Base-by-base conservation (phyloP, 2,888 invertebrate species). In the Cepaea hortensis region DNA sequence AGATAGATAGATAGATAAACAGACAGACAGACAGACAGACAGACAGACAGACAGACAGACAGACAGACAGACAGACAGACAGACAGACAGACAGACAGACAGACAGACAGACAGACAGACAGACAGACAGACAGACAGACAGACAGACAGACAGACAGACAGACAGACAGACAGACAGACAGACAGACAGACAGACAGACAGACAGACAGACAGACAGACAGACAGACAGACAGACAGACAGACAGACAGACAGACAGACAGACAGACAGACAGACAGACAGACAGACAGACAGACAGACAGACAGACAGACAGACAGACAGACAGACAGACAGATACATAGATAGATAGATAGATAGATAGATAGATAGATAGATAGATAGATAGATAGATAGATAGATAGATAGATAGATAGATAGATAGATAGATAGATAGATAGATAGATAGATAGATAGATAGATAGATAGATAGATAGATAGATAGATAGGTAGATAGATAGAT, bases 91-190 rank as follows among this genome's bases (percentile, higher is more conserved):
- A 65, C 13, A 65, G 70, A n/a, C n/a, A 70, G 70, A 70, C n/a
- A 70, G 23, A 70, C n/a, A 70, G 70, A 70, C n/a, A 70, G 70
- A 70, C n/a, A 70, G 70, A 23, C n/a, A n/a, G 70, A 70, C n/a
- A 70, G 70, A 70, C n/a, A 70, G 70, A 70, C 70, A n/a, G 70
- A 70, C n/a, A 70, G 70, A 70, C n/a, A 70, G 70, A 70, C n/a
- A n/a, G 70, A 70, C n/a, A 70, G 70, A 70, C 70, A 70, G 70
- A 70, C n/a, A 70, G 70, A 70, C n/a, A n/a, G 70, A 70, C n/a
- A 70, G 70, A 70, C n/a, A 70, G 70, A n/a, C n/a, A 55, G 55
- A 55, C 55, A 55, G 55, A 55, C 55, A 55, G 55, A 55, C 55
- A 55, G 55, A 55, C 55, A 55, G 55, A 55, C 55, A 55, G 55